A percentile compares a stretch with the other conserved stretches of the same genome.
phyloP scores from a whole-genome alignment of 2,888 invertebrate genomes.

The Pycnomerus fuliginosus region DNA sequence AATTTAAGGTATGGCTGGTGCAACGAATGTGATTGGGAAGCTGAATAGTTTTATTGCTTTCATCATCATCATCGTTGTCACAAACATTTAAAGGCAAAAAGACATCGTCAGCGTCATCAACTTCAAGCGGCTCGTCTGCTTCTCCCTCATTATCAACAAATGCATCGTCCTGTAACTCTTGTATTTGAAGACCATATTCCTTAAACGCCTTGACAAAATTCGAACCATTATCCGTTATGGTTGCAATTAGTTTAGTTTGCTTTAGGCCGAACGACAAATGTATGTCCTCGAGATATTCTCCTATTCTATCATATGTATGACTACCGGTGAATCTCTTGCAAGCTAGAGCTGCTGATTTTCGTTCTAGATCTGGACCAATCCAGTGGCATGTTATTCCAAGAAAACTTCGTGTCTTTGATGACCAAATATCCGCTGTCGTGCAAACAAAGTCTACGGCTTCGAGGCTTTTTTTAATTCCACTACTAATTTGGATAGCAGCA shows the following conservation, averaged over 20 bases:
- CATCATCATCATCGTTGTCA: neutral
- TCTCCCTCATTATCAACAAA: neutral
- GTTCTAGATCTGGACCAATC: slow-evolving; percentile 4
- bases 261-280: no score
- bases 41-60: no score
- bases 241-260: no score
- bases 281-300: slow-evolving; percentile 20
- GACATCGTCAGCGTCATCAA: no score
- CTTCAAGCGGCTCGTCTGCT: neutral
- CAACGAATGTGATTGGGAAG: no score
- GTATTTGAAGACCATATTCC: slow-evolving; percentile 17
- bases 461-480: no score
- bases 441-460: no score
- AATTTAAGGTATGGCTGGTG: no score
- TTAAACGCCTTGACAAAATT: slow-evolving; percentile 23
- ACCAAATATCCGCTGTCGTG: slow-evolving; percentile 24
- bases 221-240: no score
- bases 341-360: slow-evolving; percentile 19
- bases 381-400: slow-evolving; percentile 11
- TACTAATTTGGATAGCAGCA: no score
- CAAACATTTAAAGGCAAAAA: no score
- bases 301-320: slow-evolving; percentile 19
- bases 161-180: neutral
- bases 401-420: slow-evolving; percentile 17
- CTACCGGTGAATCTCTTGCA: slow-evolving; percentile 19